Conservation (phyloP, 2,113 vertebrate species). For the Podilymbus podiceps region DNA sequence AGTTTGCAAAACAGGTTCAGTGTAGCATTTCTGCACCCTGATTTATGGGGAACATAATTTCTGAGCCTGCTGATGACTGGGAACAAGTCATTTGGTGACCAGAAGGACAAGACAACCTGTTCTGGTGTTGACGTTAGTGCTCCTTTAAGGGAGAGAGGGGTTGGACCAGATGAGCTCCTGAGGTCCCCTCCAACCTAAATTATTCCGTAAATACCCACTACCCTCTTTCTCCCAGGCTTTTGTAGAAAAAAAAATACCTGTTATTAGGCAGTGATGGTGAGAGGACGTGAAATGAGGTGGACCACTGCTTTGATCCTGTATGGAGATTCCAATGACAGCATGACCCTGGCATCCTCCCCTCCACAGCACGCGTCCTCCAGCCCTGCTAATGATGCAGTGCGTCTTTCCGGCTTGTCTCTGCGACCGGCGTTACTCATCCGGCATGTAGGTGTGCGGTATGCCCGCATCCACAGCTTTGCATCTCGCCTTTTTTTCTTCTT, state of each 20-base stretch:
- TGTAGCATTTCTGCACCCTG: background rate
- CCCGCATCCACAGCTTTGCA: background rate
- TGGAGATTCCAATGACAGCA: constrained; percentile 19
- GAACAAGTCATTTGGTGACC: background rate
- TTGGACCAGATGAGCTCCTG: background rate
- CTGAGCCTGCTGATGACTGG: background rate
- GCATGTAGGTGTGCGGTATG: background rate
- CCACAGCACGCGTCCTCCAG: background rate
- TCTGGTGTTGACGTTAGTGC: background rate
- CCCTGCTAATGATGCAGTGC: background rate
- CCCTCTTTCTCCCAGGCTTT: background rate
- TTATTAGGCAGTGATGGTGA: background rate
- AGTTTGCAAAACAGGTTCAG: background rate
- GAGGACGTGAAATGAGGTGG: background rate
- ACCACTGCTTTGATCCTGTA: constrained; percentile 12
- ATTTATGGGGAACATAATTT: background rate
- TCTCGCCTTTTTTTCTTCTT: background rate
- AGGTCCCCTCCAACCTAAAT: constrained; percentile 9
- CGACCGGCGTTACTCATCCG: background rate
- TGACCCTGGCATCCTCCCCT: constrained; percentile 11
- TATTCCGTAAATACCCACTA: background rate
- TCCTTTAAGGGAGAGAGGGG: background rate
- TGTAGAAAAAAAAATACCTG: background rate
- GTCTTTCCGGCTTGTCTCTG: background rate
- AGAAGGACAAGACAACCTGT: background rate